These are phyloP conservation scores for Drosophila limbata DNA, from an alignment of 2,888 invertebrate species.

Conservation along the genomic window DNA sequence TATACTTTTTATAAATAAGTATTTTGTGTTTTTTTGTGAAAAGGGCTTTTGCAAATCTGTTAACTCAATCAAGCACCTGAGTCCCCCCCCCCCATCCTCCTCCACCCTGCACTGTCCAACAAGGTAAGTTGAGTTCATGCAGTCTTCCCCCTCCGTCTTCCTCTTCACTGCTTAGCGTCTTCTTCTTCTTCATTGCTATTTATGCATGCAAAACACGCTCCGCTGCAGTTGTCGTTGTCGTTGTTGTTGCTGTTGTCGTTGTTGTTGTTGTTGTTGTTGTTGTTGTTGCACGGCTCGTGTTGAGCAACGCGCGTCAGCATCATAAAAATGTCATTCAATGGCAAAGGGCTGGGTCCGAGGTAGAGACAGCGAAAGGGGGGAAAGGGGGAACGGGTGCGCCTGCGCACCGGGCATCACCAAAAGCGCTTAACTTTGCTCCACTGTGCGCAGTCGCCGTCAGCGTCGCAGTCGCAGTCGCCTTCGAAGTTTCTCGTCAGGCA, in stretches of 20 bases:
- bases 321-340: slow-evolving; percentile 78
- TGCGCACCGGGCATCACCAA: slow-evolving; percentile 34
- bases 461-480: slow-evolving; percentile 19
- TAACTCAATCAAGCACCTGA: slow-evolving; percentile 51
- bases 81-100: background rate
- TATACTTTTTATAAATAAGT: slow-evolving; percentile 29
- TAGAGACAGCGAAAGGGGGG: too few relatives aligned
- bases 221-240: slow-evolving; percentile 33
- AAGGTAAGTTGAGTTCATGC: slow-evolving; percentile 30
- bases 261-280: slow-evolving; percentile 15
- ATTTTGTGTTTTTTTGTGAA: slow-evolving; percentile 10
- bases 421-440: slow-evolving; percentile 40
- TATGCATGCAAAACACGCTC: slow-evolving; percentile 77
- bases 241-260: slow-evolving; percentile 13
- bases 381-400: background rate
- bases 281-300: slow-evolving; percentile 61
- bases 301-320: slow-evolving; percentile 78
- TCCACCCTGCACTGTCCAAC: background rate
- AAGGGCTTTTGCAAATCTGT: slow-evolving; percentile 41
- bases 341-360: slow-evolving; percentile 55
- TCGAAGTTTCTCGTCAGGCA: slow-evolving; percentile 49
- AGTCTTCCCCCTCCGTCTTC: slow-evolving; percentile 2
- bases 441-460: slow-evolving; percentile 55
- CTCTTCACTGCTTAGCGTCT: background rate
- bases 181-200: slow-evolving; percentile 45